These are phyloP conservation scores for Drosophila erecta DNA, from an alignment of 1,140 invertebrate species.

Conservation along the genomic window DNA sequence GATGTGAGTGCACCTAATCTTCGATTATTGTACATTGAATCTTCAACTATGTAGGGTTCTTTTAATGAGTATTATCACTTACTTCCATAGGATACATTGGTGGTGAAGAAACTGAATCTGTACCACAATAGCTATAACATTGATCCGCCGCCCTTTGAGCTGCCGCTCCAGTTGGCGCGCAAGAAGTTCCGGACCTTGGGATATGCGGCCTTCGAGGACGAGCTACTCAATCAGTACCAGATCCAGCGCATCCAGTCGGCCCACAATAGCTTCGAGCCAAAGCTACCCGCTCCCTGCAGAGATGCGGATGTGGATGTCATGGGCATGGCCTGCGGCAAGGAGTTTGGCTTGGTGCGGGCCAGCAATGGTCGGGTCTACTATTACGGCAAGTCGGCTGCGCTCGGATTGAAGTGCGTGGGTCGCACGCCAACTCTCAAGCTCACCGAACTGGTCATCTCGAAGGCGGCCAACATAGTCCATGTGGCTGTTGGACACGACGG, in stretches of 20 bases:
- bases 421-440: constrained; percentile 88
- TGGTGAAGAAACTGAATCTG: constrained; percentile 77
- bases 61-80: too few species aligned
- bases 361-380: constrained; percentile 91
- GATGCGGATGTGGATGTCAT: constrained; percentile 79
- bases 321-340: constrained; percentile 89
- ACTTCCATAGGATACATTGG: constrained; percentile 82
- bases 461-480: constrained; percentile 91
- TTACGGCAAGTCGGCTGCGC: constrained; percentile 89
- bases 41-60: too few species aligned
- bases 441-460: constrained; percentile 90
- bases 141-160: constrained; percentile 86
- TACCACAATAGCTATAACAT: constrained; percentile 75
- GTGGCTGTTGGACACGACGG: constrained; percentile 97
- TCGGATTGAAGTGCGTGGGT: constrained; percentile 85
- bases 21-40: too few species aligned
- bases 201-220: constrained; percentile 89
- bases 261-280: constrained; percentile 82
- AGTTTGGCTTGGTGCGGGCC: constrained; percentile 92
- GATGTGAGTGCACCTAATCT: too few species aligned
- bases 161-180: constrained; percentile 91
- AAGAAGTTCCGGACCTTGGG: constrained; percentile 93
- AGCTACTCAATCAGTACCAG: constrained; percentile 85
- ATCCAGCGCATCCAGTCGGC: constrained; percentile 83
- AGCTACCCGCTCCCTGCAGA: constrained; percentile 67